phyloP scores from a whole-genome alignment of 2,113 vertebrate species.

The Progne subis region DNA sequence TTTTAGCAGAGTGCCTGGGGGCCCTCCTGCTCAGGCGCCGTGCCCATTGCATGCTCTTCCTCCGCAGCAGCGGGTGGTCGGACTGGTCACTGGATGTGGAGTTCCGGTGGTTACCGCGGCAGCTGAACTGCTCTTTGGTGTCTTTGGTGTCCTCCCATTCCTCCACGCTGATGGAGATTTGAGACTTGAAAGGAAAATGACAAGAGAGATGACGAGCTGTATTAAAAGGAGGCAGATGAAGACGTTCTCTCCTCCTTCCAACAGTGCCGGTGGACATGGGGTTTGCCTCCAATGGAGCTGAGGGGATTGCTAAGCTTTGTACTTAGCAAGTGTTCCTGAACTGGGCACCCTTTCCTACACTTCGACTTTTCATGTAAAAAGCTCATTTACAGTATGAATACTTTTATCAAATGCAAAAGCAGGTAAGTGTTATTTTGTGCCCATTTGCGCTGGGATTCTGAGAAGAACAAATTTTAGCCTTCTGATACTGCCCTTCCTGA shows the following conservation, averaged over 20 bases:
- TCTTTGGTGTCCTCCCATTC: slow-evolving; percentile 90
- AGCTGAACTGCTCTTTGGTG: slow-evolving; percentile 76
- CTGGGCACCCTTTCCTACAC: background rate
- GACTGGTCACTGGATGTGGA: slow-evolving; percentile 83
- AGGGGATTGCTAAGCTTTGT: background rate
- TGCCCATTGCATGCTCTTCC: slow-evolving; percentile 95
- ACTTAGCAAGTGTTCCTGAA: background rate
- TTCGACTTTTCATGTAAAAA: background rate
- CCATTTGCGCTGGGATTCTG: background rate
- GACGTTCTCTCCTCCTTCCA: background rate
- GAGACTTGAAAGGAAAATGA: slow-evolving; percentile 76
- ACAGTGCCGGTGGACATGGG: background rate
- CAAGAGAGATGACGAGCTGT: background rate
- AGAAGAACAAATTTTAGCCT: background rate
- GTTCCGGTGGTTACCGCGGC: slow-evolving; percentile 75
- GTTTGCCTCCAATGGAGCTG: background rate
- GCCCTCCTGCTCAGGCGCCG: slow-evolving; percentile 87
- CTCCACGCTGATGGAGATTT: slow-evolving; percentile 87
- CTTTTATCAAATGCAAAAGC: background rate
- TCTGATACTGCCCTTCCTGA: background rate
- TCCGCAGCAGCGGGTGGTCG: slow-evolving; percentile 83
- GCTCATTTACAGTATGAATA: background rate
- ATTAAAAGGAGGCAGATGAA: background rate
- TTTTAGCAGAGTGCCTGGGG: slow-evolving; percentile 76
- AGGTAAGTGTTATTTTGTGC: background rate